These are phyloP conservation scores for Linnaemya tessellans DNA, from an alignment of 2,888 invertebrate species.

Conservation along the genomic window DNA sequence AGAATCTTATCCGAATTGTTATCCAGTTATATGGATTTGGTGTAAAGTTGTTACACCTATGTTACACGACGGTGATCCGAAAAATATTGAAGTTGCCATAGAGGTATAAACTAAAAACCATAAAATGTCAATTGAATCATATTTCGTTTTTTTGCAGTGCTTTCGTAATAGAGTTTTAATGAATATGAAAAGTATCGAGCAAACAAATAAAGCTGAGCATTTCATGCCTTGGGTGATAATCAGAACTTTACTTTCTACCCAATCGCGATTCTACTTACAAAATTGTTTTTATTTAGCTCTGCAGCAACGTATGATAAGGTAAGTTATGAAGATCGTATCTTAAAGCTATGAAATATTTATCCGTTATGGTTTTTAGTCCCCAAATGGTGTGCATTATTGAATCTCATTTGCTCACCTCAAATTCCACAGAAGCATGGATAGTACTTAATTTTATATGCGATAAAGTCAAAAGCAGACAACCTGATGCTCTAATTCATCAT, in stretches of 20 bases:
- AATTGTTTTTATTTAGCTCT: conserved; percentile 77
- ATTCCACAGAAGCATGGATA: conserved; percentile 83
- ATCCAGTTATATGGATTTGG: conserved; percentile 81
- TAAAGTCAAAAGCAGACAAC: conserved; percentile 79
- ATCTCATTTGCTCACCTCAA: conserved; percentile 80
- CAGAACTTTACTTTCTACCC: conserved; percentile 78
- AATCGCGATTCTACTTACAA: conserved; percentile 80
- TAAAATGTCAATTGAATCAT: background rate
- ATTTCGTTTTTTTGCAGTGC: conserved; percentile 75
- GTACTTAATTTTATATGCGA: conserved; percentile 81
- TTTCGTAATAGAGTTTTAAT: conserved; percentile 79
- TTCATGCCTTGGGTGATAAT: conserved; percentile 82
- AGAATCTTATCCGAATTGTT: conserved; percentile 79
- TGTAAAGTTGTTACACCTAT: conserved; percentile 81
- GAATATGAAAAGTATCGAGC: conserved; percentile 80
- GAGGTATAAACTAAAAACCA: conserved; percentile 74
- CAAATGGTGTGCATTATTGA: conserved; percentile 79
- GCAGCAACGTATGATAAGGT: conserved; percentile 74
- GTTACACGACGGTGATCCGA: conserved; percentile 79
- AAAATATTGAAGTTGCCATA: conserved; percentile 79
- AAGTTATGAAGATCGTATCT: background rate
- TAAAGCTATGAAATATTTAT: background rate
- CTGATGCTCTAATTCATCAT: conserved; percentile 80
- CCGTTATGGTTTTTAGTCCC: conserved; percentile 73
- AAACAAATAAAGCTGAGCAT: conserved; percentile 80